Evolutionary conservation across 2,888 invertebrate genomes (phyloP).

Genomic region (Meganola albula): DNA sequence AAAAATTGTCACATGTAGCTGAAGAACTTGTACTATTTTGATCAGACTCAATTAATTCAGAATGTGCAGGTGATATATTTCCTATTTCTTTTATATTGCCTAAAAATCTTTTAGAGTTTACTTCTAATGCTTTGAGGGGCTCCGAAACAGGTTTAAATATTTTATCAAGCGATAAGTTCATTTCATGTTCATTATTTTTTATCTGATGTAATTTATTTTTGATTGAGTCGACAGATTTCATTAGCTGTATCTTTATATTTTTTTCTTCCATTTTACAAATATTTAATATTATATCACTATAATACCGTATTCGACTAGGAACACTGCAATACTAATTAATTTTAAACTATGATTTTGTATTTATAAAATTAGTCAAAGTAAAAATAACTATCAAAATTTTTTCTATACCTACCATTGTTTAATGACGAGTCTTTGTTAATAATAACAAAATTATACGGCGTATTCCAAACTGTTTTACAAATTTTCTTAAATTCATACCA

Average conservation of each 20-base stretch:
- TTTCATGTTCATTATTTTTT: not conserved
- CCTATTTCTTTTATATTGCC: not conserved
- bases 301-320: too few relatives aligned
- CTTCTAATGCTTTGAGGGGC: slow-evolving; percentile 1
- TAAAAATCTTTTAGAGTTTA: not conserved
- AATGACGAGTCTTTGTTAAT: slow-evolving; percentile 4
- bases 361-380: not conserved
- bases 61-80: not conserved
- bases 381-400: slow-evolving; percentile 4
- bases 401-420: slow-evolving; percentile 4
- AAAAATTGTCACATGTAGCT: not conserved
- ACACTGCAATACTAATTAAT: too few relatives aligned
- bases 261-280: too few relatives aligned
- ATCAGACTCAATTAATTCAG: not conserved
- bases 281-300: not conserved
- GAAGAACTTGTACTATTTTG: slow-evolving; percentile 1
- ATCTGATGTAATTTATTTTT: slow-evolving; percentile 1
- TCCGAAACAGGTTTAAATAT: not conserved
- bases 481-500: not conserved
- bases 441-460: not conserved
- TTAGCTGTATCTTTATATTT: not conserved
- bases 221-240: not conserved
- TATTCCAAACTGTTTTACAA: not conserved
- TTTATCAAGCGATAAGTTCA: not conserved
- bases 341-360: too few relatives aligned